Percentiles rank a stretch among this genome's conserved stretches.
These are phyloP conservation scores for Epizoanthus rinbou DNA, from an alignment of 92 coral and sea anemone species.

Conservation along the genomic window DNA sequence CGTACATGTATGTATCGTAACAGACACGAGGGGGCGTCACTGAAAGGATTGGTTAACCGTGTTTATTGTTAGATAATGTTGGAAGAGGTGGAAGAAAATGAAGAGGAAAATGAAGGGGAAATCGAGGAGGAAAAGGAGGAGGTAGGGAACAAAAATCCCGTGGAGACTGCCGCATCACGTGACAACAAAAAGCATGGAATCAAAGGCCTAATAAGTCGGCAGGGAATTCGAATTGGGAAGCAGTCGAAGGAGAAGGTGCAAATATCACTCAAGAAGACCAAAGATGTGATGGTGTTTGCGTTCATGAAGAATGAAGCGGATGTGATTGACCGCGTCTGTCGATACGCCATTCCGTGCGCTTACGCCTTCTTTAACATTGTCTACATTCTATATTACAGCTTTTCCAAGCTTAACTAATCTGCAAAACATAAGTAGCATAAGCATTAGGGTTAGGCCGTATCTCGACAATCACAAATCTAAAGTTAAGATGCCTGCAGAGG, in stretches of 20 bases:
- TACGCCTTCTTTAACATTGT: conserved; percentile 3
- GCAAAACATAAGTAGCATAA: too few relatives aligned
- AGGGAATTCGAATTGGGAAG: neutral
- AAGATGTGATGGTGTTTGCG: conserved; percentile 24
- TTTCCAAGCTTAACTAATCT: too few relatives aligned
- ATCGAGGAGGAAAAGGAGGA: neutral
- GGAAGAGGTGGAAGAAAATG: neutral
- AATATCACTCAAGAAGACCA: conserved; percentile 17
- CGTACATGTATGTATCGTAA: too few relatives aligned
- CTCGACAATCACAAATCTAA: too few relatives aligned
- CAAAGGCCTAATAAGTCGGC: neutral
- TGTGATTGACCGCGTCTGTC: conserved; percentile 31
- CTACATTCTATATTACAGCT: conserved; percentile 10
- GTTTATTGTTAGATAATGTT: neutral
- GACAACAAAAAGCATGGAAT: neutral
- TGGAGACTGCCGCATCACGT: neutral
- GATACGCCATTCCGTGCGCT: neutral
- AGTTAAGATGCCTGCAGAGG: too few relatives aligned
- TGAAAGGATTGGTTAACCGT: neutral
- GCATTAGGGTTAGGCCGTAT: too few relatives aligned
- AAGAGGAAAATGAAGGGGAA: neutral
- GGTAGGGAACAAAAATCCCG: too few relatives aligned
- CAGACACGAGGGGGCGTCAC: too few relatives aligned
- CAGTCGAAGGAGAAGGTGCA: conserved; percentile 12
- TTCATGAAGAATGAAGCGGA: conserved; percentile 28